Percentiles rank a stretch among this genome's conserved stretches.
phyloP scores from a whole-genome alignment of 2,797 vertebrate genomes.

The Acanthis flammea region DNA sequence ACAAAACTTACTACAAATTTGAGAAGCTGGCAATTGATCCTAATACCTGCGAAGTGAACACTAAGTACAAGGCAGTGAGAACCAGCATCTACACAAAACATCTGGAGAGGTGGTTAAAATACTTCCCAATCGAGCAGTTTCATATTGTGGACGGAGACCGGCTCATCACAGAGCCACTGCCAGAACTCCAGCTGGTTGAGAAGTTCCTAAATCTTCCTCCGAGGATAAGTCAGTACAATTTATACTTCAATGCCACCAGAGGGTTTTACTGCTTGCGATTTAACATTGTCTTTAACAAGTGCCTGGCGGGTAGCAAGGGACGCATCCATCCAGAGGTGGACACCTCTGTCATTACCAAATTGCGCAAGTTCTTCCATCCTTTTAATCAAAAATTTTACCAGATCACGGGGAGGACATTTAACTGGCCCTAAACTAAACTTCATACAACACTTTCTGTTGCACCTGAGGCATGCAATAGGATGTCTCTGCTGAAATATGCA shows the following conservation, averaged over 20 bases:
- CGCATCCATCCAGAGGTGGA: slow-evolving; percentile 93
- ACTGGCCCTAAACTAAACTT: slow-evolving; percentile 84
- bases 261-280: slow-evolving; percentile 97
- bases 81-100: slow-evolving; percentile 98
- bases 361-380: slow-evolving; percentile 93
- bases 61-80: slow-evolving; percentile 94
- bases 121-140: slow-evolving; percentile 93
- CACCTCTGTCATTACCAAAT: slow-evolving; percentile 87
- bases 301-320: slow-evolving; percentile 97
- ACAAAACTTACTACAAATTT: slow-evolving; percentile 95
- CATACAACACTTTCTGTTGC: slow-evolving; percentile 75
- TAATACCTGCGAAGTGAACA: slow-evolving; percentile 92
- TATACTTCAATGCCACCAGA: slow-evolving; percentile 95
- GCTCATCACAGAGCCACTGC: slow-evolving; percentile 91
- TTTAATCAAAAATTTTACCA: slow-evolving; percentile 99
- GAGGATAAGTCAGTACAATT: slow-evolving; percentile 90
- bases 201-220: slow-evolving; percentile 92
- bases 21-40: slow-evolving; percentile 91
- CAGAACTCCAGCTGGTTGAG: slow-evolving; percentile 92
- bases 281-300: slow-evolving; percentile 95
- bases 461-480: slow-evolving; percentile 52
- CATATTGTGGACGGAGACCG: slow-evolving; percentile 93
- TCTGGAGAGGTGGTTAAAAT: slow-evolving; percentile 93
- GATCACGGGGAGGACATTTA: slow-evolving; percentile 95
- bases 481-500: slow-evolving; percentile 80